Evolutionary conservation across 1,140 invertebrate species (phyloP).

Genomic region (Bombus pascuorum): DNA sequence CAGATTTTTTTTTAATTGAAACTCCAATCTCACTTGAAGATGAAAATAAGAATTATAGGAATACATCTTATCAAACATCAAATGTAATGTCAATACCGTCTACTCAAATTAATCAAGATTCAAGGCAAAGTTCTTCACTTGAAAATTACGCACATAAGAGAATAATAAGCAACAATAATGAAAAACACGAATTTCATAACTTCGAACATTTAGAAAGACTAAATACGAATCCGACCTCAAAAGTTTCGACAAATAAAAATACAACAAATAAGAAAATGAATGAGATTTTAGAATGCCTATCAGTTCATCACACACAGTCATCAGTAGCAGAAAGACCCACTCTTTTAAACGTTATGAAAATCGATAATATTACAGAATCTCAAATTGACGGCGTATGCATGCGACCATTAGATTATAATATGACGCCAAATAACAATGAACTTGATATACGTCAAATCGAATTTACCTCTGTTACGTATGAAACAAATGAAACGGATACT

Average conservation of each 20-base stretch:
- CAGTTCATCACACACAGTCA: neutral
- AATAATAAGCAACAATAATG: constrained; percentile 8
- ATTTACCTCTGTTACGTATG: neutral
- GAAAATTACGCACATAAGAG: neutral
- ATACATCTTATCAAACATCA: neutral
- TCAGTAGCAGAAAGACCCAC: constrained; percentile 47
- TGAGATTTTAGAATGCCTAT: neutral
- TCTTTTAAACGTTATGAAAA: constrained; percentile 61
- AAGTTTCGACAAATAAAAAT: neutral
- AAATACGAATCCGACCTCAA: neutral
- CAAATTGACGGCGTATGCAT: constrained; percentile 69
- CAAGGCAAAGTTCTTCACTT: neutral
- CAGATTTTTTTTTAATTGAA: neutral
- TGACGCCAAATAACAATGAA: constrained; percentile 75
- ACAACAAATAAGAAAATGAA: neutral
- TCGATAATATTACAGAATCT: constrained; percentile 67
- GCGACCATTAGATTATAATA: constrained; percentile 69
- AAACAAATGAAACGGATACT: neutral
- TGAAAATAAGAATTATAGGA: constrained; percentile 57
- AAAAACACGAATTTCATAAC: neutral
- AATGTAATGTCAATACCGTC: neutral
- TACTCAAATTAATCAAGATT: neutral
- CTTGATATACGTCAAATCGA: constrained; percentile 14
- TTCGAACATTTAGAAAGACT: neutral
- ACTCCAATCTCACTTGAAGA: constrained; percentile 32